A percentile compares a stretch with the other conserved stretches of the same genome.
Evolutionary conservation across 2,797 vertebrate genomes (phyloP).

Genomic region (Botia almorhae): DNA sequence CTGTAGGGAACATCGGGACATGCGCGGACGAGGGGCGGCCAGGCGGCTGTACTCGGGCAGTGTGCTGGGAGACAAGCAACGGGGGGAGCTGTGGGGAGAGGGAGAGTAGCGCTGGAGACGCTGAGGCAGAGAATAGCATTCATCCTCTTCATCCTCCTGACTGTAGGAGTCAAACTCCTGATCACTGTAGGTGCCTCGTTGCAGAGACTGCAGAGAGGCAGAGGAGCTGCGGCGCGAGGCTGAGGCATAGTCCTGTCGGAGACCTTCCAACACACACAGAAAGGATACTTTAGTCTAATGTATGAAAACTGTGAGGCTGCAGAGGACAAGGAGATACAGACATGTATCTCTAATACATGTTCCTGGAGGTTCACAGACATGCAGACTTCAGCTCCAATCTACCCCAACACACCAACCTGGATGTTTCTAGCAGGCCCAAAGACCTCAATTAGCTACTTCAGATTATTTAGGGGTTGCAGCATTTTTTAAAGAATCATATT

Average conservation of each 20-base stretch:
- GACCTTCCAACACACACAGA: slow-evolving; percentile 73
- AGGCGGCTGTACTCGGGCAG: slow-evolving; percentile 72
- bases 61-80: slow-evolving; percentile 86
- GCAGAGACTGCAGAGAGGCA: slow-evolving; percentile 88
- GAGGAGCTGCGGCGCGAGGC: slow-evolving; percentile 90
- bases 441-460: too few relatives aligned
- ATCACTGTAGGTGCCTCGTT: slow-evolving; percentile 87
- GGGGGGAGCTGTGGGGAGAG: slow-evolving; percentile 87
- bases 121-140: slow-evolving; percentile 78
- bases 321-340: too few relatives aligned
- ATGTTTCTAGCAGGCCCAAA: too few relatives aligned
- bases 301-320: too few relatives aligned
- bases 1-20: slow-evolving; percentile 82
- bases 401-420: too few relatives aligned
- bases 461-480: too few relatives aligned
- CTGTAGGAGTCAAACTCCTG: slow-evolving; percentile 92
- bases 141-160: slow-evolving; percentile 89
- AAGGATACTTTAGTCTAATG: not conserved
- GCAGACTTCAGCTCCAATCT: too few relatives aligned
- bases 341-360: too few relatives aligned
- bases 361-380: too few relatives aligned
- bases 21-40: slow-evolving; percentile 73
- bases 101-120: slow-evolving; percentile 83
- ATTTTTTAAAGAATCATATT: too few relatives aligned
- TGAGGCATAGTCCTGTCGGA: slow-evolving; percentile 91